A percentile compares a stretch with the other conserved stretches of the same genome.
These are phyloP conservation scores for Drosophila santomea DNA, from an alignment of 1,140 invertebrate species.

Conservation along the genomic window DNA sequence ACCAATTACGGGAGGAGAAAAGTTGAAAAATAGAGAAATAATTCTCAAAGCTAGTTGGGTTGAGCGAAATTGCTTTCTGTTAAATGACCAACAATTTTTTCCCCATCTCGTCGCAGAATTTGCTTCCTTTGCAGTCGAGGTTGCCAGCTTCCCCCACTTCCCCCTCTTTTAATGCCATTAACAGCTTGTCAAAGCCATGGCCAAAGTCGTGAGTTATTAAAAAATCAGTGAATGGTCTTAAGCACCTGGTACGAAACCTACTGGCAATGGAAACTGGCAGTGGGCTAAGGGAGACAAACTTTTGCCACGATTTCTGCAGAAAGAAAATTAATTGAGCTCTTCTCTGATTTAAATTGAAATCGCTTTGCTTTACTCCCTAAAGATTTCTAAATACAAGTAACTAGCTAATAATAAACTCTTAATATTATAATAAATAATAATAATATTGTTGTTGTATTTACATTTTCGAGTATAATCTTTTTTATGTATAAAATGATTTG, in stretches of 20 bases:
- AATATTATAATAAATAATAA: no score
- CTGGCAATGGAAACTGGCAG: not conserved
- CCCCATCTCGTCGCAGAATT: slow-evolving; percentile 25
- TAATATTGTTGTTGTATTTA: no score
- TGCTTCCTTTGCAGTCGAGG: slow-evolving; percentile 11
- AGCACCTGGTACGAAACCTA: slow-evolving; percentile 24
- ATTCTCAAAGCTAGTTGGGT: slow-evolving; percentile 43
- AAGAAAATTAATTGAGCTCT: slow-evolving; percentile 12
- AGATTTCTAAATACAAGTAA: no score
- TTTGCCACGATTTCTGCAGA: slow-evolving; percentile 10
- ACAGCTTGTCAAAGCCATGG: slow-evolving; percentile 61
- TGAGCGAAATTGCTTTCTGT: slow-evolving; percentile 46
- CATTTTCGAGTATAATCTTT: no score
- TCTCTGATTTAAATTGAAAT: no score
- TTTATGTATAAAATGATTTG: no score
- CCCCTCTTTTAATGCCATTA: slow-evolving; percentile 61
- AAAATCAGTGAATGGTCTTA: slow-evolving; percentile 47
- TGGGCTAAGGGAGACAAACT: slow-evolving; percentile 23
- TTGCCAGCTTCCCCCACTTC: slow-evolving; percentile 14
- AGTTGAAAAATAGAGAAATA: slow-evolving; percentile 27
- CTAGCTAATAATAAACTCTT: no score
- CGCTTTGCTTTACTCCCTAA: no score
- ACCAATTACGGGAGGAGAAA: slow-evolving; percentile 35
- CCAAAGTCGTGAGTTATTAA: slow-evolving; percentile 57
- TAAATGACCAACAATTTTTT: slow-evolving; percentile 56